Evolutionary conservation across 2,797 vertebrate genomes (phyloP), one percentile per base, ranked within the genome.

Genomic region (Rhinella marina): DNA sequence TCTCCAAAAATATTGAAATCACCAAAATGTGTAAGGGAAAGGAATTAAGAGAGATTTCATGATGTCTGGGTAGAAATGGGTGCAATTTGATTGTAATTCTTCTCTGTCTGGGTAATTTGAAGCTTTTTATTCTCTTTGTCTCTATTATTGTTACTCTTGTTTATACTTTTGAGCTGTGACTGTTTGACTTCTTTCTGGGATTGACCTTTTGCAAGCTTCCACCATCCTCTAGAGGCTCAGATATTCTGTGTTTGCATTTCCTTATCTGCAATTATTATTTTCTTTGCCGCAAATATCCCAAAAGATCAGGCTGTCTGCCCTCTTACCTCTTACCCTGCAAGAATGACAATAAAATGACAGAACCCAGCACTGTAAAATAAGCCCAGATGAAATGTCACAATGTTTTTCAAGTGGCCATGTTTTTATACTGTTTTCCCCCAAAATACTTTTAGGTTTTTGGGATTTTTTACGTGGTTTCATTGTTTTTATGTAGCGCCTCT

Each of bases 1-100:
- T 52, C n/a, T 76, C 13, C 52, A 64, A 77, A 62, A 77, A 76
- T 87, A 52, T 66, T 77, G 17, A 77, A 54, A 87, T 82, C 7
- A 75, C 83, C 54, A 29, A 66, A 86, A 29, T 50, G 25, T 86
- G 59, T 78, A 70, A 87, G 72, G 75, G 56, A 77, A 76, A 50
- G 76, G 57, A 82, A 32, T 27, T 75, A 7, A 68, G 14, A 59
- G 68, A 29, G 23, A 41, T 56, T 48, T 16, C 14, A 25, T 23
- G 27, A 23, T 23, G 1, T 85, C 32, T 27, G 23, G 21, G 12
- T 48, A 78, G 48, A 80, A 19, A 29, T 29, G 21, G 25, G 9
- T 73, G 41, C 11, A 62, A 62, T 76, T 75, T 50, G 17, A 32
- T 32, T 59, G 16, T 21, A 57, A 27, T 21, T 61, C 7, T 59